Base-by-base conservation (phyloP, 2,113 vertebrate species). In the Eonycteris spelaea region DNA sequence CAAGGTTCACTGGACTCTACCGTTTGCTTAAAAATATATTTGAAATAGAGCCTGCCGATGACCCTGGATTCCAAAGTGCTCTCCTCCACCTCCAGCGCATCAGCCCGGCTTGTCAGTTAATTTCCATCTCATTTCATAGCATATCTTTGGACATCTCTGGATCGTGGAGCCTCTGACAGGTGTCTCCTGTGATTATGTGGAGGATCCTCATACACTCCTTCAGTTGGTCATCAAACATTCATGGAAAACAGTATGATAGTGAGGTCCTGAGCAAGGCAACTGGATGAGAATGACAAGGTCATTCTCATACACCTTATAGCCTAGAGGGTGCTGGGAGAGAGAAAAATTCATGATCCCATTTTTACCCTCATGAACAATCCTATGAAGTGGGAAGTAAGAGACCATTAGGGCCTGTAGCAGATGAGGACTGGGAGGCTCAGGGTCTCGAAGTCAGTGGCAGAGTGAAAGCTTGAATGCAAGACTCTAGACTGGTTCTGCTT, bases 81-180 rank as follows among this genome's bases (percentile, higher is more conserved):
- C 35, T 1, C 14, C 9, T 26, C 51, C 15, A 4, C 90, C 90
- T 30, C 92, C 35, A 48, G 59, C 30, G 3, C 67, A 7, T 11
- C 2, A 0, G 90, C 77, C 55, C 53, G 75, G 12, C 43, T 68
- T 96, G 93, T 97, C 92, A 91, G 90, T 93, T 53, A 0, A 92
- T 94, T 92, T 91, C 96, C 71, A 75, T 12, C 86, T 90, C 86
- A 14, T 7, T 89, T 89, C 94, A 73, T 85, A 73, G 79, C 91
- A 96, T 35, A 71, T 65, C 85, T 48, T 38, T 96, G 85, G 82
- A 79, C 78, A 22, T 51, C 92, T 53, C 85, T 45, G 48, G 68
- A 82, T 89, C 55, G 67, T 22, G 21, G n/a, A 77, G 77, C 74
- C 33, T 80, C 91, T 86, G 94, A 88, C 19, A 30, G 45, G 63